Evolutionary conservation across 2,113 vertebrate species (phyloP).

Genomic region (Rafetus swinhoei): DNA sequence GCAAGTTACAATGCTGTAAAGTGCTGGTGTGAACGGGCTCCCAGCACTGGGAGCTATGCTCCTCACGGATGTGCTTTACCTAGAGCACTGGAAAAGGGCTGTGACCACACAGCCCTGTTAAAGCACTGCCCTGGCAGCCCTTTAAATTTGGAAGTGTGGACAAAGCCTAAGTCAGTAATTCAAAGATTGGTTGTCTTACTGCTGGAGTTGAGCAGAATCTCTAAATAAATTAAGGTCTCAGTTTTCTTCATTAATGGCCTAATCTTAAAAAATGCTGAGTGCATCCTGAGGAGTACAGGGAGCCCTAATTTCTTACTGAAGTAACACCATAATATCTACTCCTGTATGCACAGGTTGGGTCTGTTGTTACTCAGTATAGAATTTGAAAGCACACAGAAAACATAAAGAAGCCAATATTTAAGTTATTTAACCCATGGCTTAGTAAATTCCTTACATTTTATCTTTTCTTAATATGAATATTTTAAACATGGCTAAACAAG

Average conservation of each 20-base stretch:
- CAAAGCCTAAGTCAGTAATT: background rate
- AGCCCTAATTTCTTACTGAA: background rate
- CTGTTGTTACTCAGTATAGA: background rate
- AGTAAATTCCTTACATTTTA: background rate
- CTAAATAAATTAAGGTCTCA: background rate
- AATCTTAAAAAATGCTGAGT: background rate
- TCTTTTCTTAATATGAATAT: background rate
- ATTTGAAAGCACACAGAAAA: background rate
- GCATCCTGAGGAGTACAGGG: background rate
- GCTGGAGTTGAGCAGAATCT: background rate
- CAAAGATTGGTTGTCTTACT: background rate
- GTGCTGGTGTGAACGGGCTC: too few relatives aligned
- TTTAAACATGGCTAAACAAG: background rate
- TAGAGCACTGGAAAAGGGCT: too few relatives aligned
- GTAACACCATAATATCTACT: background rate
- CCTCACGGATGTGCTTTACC: too few relatives aligned
- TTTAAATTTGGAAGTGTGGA: too few relatives aligned
- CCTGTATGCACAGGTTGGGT: background rate
- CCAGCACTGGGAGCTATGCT: too few relatives aligned
- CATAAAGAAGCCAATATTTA: background rate
- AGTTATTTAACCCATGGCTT: background rate
- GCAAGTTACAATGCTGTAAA: too few relatives aligned
- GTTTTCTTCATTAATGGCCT: background rate
- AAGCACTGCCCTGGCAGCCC: too few relatives aligned
- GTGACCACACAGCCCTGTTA: too few relatives aligned